Base-by-base conservation (phyloP, 2,888 invertebrate genomes). In the Himalopsyche japonica region DNA sequence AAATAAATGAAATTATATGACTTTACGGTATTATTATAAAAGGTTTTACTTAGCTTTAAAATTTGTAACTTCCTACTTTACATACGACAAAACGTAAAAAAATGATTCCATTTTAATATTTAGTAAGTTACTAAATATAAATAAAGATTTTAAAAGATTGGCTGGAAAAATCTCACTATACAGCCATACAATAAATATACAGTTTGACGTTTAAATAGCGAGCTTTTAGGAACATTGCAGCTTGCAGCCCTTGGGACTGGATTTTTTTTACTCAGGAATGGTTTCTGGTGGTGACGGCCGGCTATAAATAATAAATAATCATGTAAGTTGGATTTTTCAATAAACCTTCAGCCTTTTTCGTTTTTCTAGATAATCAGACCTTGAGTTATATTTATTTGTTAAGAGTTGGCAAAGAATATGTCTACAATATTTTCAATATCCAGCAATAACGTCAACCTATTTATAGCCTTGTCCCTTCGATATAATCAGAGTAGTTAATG, bases 381-480 rank as follows among this genome's bases (percentile, higher is more conserved):
- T 12, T 70, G 70, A 70, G 27, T 82, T 20, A 64, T 64, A 37
- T 82, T 30, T 30, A 70, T 79, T 82, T 79, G 27, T 82, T 84
- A 81, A 84, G 81, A 78, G 70, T 81, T 84, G 84, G 81, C 84
- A 81, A 47, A 81, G 47, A 70, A 77, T 43, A 6, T 43, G 20
- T 47, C 12, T n/a, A 78, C 43, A 57, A 47, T 64, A 32, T 81
- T 43, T 81, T 37, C 10, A 37, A 43, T 77, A 37, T 37, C 20
- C 43, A 77, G 34, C 77, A 20, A 24, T 81, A 48, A 77, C 78
- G 84, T 64, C 70, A 43, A 30, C 43, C 84, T 84, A 84, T 81
- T 84, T 64, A 84, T 84, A 84, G 84, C 78, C 49, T 78, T 84
- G 77, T 70, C 78, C 79, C 77, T 81, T 81, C 20, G 37, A 79